A percentile compares a stretch with the other conserved stretches of the same genome.
These are phyloP conservation scores for Ophion costatus DNA, from an alignment of 2,888 invertebrate genomes.

Conservation along the genomic window DNA sequence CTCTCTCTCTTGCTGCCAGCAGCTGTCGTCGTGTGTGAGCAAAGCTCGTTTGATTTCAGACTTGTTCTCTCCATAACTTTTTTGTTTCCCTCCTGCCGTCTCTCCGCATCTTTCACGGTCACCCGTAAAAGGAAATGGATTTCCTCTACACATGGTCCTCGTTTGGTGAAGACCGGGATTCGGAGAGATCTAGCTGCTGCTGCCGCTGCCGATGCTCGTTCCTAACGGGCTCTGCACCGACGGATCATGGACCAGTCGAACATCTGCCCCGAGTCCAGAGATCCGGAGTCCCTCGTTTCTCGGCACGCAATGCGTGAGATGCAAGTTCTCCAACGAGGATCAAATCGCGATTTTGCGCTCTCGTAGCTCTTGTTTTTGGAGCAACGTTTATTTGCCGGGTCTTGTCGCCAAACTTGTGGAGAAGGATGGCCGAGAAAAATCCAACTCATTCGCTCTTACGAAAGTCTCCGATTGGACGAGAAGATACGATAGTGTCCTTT, in stretches of 20 bases:
- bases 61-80: constrained; percentile 69
- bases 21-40: constrained; percentile 58
- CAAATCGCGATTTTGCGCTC: constrained; percentile 33
- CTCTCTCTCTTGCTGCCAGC: constrained; percentile 30
- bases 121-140: constrained; percentile 81
- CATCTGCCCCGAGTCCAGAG: constrained; percentile 69
- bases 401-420: background rate
- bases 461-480: background rate
- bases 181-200: constrained; percentile 52
- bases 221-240: constrained; percentile 46
- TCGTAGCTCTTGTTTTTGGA: background rate
- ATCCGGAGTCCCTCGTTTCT: constrained; percentile 56
- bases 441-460: no score
- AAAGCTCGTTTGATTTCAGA: constrained; percentile 60
- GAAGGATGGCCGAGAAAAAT: no score
- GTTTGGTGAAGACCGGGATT: constrained; percentile 70
- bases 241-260: constrained; percentile 62
- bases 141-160: constrained; percentile 82
- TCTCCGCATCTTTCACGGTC: constrained; percentile 62
- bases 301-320: constrained; percentile 31
- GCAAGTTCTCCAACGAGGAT: constrained; percentile 32
- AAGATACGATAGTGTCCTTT: constrained; percentile 40
- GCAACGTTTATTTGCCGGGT: background rate
- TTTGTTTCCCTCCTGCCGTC: constrained; percentile 64
- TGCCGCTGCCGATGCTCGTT: constrained; percentile 22